phyloP scores from a whole-genome alignment of 2,888 invertebrate species.

The Beris chalybata region DNA sequence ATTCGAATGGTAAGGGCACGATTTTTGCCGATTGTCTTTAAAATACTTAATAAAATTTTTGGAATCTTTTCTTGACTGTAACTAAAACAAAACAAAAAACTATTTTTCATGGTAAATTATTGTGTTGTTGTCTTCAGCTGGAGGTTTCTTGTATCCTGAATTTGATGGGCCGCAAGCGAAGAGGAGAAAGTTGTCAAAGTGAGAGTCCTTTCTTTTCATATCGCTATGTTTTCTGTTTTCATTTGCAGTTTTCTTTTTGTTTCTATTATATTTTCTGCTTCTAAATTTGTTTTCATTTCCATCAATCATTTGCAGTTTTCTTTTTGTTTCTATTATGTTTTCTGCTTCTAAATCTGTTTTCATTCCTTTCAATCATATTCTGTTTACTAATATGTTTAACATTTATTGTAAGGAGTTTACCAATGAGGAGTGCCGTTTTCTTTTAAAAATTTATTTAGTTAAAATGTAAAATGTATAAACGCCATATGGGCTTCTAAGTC shows the following conservation, averaged over 20 bases:
- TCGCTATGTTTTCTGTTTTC: background rate
- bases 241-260: background rate
- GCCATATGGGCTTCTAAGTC: too few species aligned
- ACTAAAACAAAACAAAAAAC: slow-evolving; percentile 17
- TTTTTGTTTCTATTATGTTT: background rate
- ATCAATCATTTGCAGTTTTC: background rate
- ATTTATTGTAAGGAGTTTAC: too few species aligned
- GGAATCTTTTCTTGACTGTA: slow-evolving; percentile 23
- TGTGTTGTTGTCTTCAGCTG: slow-evolving; percentile 40
- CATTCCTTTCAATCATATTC: background rate
- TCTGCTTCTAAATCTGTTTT: too few species aligned
- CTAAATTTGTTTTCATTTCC: too few species aligned
- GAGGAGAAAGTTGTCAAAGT: slow-evolving; percentile 52
- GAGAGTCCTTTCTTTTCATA: slow-evolving; percentile 39
- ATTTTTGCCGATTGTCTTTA: background rate
- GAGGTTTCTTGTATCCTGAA: slow-evolving; percentile 46
- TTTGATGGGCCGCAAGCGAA: slow-evolving; percentile 49
- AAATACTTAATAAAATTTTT: slow-evolving; percentile 15
- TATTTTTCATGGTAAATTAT: slow-evolving; percentile 19
- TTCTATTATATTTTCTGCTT: background rate
- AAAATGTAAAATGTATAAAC: too few species aligned
- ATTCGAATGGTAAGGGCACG: slow-evolving; percentile 37
- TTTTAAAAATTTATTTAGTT: too few species aligned
- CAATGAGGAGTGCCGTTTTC: too few species aligned
- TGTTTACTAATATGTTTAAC: too few species aligned